phyloP scores from a whole-genome alignment of 1,140 invertebrate genomes.

The Caenorhabditis latens region DNA sequence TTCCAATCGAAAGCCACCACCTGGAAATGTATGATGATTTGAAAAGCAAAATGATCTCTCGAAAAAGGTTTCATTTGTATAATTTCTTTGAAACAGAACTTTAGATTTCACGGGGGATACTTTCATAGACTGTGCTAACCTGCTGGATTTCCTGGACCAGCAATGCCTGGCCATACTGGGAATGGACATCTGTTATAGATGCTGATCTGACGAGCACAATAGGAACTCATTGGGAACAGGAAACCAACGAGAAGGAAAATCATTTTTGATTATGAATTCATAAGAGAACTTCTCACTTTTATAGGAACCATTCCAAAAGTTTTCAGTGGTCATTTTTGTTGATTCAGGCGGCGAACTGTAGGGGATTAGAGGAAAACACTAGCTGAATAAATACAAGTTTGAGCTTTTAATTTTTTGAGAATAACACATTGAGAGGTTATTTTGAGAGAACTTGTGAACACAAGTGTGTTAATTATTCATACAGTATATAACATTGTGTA shows the following conservation, averaged over 20 bases:
- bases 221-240: background rate
- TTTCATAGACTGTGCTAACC: background rate
- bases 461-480: too few relatives aligned
- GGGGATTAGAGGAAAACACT: background rate
- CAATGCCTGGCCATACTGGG: slow-evolving; percentile 15
- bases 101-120: too few relatives aligned
- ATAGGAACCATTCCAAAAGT: background rate
- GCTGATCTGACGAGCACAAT: background rate
- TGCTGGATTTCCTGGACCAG: slow-evolving; percentile 4
- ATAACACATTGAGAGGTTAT: background rate
- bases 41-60: background rate
- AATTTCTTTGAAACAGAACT: background rate
- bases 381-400: background rate
- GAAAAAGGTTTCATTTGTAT: background rate
- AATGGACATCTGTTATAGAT: slow-evolving; percentile 27
- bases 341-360: background rate
- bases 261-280: background rate
- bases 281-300: background rate
- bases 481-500: too few relatives aligned
- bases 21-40: background rate
- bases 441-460: background rate
- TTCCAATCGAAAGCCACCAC: slow-evolving; percentile 12
- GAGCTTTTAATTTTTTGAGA: background rate
- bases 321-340: slow-evolving; percentile 27
- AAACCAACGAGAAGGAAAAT: slow-evolving; percentile 16